Base-by-base conservation (phyloP, 2,113 vertebrate species). In the human region DNA sequence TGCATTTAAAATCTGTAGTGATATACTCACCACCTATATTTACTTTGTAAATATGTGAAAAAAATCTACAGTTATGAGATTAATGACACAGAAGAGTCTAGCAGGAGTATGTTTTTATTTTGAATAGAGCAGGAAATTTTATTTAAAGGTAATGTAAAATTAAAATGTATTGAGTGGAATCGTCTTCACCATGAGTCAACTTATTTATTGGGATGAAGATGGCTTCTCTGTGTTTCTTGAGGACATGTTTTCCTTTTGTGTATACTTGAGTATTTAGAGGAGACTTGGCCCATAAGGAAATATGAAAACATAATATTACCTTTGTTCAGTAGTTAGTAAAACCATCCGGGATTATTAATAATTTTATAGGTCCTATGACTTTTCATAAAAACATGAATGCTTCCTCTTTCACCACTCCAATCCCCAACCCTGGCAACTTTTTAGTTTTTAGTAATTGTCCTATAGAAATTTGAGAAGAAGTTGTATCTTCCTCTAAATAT, bases 401-500 rank as follows among this genome's bases (percentile, higher is more conserved):
- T 88, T 76, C 14, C 43, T 8, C 16, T 78, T 10, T 20, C 5
- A 72, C 11, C 9, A 70, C 3, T 73, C 25, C 11, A 96, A n/a
- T 2, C 17, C 17, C 32, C 4, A 85, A 32, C 22, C 18, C 50
- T 89, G 50, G 57, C 3, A 89, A 68, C 13, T 23, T 38, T 84
- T 80, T 57, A n/a, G 25, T 70, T 91, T 80, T 90, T 57, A 61
- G 6, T 79, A 55, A 97, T 75, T 79, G 8, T 92, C 72, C 76
- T 72, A 35, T 72, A 96, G 93, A 83, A 81, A 92, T 68, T 70
- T 96, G 57, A 86, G n/a, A 76, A 92, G 11, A 45, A 66, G 66
- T 57, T 83, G 18, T 68, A 52, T 78, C 84, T 97, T 93, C 3
- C 52, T 89, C n/a, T 43, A 72, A 75, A 75, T 85, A 25, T 88